phyloP scores from a whole-genome alignment of 2,797 vertebrate species.

The Acanthurus leucopareius region DNA sequence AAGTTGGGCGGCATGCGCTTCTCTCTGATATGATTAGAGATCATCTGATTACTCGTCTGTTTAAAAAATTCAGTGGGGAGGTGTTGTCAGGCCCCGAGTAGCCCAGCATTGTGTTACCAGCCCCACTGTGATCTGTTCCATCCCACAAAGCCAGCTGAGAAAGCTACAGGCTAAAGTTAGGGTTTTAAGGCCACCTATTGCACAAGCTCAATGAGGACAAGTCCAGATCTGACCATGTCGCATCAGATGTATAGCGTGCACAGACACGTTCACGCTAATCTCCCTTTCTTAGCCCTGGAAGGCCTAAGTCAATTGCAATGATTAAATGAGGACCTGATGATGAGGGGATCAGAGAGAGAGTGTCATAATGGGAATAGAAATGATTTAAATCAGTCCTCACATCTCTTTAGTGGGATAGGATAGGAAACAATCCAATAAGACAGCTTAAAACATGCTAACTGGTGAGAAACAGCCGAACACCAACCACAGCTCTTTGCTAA shows the following conservation, averaged over 20 bases:
- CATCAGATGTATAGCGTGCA: constrained; percentile 29
- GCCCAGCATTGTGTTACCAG: not conserved
- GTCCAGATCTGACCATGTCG: constrained; percentile 16
- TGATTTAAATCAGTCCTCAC: constrained; percentile 53
- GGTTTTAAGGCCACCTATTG: constrained; percentile 26
- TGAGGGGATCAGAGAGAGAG: constrained; percentile 53
- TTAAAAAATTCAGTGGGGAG: constrained; percentile 40
- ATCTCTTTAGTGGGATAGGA: constrained; percentile 43
- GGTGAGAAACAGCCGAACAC: constrained; percentile 20
- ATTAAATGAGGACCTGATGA: constrained; percentile 67
- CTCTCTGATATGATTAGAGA: constrained; percentile 56
- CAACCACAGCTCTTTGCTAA: not conserved
- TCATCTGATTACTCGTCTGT: constrained; percentile 60
- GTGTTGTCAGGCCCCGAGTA: constrained; percentile 25
- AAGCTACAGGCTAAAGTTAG: constrained; percentile 14
- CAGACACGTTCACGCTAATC: constrained; percentile 42
- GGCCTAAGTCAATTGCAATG: constrained; percentile 61
- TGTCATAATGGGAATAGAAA: constrained; percentile 45
- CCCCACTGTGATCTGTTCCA: not conserved
- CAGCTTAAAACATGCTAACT: constrained; percentile 31
- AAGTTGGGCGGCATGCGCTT: constrained; percentile 26
- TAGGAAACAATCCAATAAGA: constrained; percentile 49
- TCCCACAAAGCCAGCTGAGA: constrained; percentile 27
- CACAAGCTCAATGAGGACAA: constrained; percentile 20
- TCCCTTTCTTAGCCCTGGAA: constrained; percentile 40